A percentile compares a stretch with the other conserved stretches of the same genome.
Evolutionary conservation across 1,140 invertebrate genomes (phyloP).

Genomic region (Brachionus asplanchnoidis): DNA sequence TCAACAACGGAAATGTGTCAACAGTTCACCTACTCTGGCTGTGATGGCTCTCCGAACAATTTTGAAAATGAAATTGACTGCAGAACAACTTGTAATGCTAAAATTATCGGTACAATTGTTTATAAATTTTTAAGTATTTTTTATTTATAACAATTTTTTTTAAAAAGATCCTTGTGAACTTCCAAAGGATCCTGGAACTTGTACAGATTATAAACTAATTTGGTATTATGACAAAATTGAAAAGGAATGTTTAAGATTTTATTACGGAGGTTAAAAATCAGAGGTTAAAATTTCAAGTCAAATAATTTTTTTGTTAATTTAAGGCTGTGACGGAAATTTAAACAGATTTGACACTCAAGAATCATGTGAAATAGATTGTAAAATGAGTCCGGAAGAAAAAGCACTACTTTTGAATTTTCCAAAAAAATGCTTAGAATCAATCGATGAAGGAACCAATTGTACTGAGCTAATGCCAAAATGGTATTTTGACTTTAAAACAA

Average conservation of each 20-base stretch:
- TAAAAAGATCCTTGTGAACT: slow-evolving; percentile 17
- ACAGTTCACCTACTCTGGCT: slow-evolving; percentile 90
- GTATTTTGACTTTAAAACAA: slow-evolving; percentile 77
- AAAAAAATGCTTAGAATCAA: not conserved
- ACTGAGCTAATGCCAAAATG: slow-evolving; percentile 57
- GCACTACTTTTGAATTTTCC: not conserved
- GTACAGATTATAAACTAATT: slow-evolving; percentile 33
- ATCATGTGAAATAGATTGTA: slow-evolving; percentile 63
- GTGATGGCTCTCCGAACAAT: slow-evolving; percentile 80
- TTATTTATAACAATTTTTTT: not conserved
- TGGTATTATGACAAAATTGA: slow-evolving; percentile 26
- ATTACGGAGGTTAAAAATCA: slow-evolving; percentile 48
- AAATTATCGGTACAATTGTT: not conserved
- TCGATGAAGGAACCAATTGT: slow-evolving; percentile 5
- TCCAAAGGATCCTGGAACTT: slow-evolving; percentile 10
- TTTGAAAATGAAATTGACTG: slow-evolving; percentile 78
- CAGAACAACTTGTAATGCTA: slow-evolving; percentile 65
- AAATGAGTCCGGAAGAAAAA: slow-evolving; percentile 29
- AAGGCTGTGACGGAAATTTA: slow-evolving; percentile 51
- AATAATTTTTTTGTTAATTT: not conserved
- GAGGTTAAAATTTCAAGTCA: not conserved
- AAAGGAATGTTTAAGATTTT: slow-evolving; percentile 23
- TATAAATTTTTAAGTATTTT: not conserved
- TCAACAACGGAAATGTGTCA: slow-evolving; percentile 75
- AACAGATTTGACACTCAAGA: slow-evolving; percentile 64